A percentile compares a stretch with the other conserved stretches of the same genome.
phyloP scores from a whole-genome alignment of 1,140 invertebrate species.

The Helicoverpa armigera region DNA sequence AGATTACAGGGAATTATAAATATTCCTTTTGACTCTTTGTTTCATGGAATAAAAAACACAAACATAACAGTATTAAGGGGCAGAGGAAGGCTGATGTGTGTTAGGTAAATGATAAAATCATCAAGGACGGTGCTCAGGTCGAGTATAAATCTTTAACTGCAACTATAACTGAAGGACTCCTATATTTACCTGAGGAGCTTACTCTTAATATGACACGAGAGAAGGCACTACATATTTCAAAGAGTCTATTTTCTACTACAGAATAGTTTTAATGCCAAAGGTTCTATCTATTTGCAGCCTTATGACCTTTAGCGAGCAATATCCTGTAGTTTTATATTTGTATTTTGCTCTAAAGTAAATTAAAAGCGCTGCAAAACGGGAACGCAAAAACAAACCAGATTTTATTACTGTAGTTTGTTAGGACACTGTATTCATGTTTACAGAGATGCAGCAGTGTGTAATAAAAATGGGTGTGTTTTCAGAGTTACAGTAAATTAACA shows the following conservation, averaged over 20 bases:
- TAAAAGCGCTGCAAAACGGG: neutral
- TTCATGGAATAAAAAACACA: too few relatives aligned
- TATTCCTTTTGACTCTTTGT: too few relatives aligned
- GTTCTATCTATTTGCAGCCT: conserved; percentile 3
- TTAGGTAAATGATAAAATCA: too few relatives aligned
- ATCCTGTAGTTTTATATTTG: conserved; percentile 1
- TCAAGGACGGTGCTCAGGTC: too few relatives aligned
- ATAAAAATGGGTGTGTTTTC: neutral
- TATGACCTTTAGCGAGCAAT: neutral
- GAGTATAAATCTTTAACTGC: too few relatives aligned
- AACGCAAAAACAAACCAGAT: neutral
- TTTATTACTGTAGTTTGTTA: neutral
- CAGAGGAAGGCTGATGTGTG: too few relatives aligned
- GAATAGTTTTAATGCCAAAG: neutral
- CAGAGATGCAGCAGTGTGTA: neutral
- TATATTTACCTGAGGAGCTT: too few relatives aligned
- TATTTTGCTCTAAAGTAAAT: neutral
- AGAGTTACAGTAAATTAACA: conserved; percentile 2
- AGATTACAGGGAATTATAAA: neutral
- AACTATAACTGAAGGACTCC: too few relatives aligned
- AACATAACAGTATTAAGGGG: too few relatives aligned
- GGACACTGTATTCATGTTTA: neutral
- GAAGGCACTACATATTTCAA: neutral
- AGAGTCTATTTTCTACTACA: neutral
- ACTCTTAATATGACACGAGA: neutral